Percentiles rank a stretch among this genome's conserved stretches.
phyloP scores from a whole-genome alignment of 2,888 invertebrate genomes.

The Heliconius cydno region DNA sequence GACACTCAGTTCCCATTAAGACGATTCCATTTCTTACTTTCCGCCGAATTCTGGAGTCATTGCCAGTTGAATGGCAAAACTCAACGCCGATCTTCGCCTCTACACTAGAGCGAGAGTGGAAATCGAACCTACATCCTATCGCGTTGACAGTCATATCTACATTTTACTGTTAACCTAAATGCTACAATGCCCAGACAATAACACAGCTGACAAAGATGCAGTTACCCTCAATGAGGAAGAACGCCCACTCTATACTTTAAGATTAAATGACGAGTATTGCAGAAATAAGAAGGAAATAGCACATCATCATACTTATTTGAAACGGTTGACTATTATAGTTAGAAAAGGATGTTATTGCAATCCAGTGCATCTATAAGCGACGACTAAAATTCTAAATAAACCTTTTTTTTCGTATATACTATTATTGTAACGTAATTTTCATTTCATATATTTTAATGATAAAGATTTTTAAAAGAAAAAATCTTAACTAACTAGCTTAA shows the following conservation, averaged over 20 bases:
- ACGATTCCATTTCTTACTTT: too few species aligned
- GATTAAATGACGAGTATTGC: conserved; percentile 56
- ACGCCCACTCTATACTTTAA: conserved; percentile 60
- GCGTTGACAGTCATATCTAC: too few species aligned
- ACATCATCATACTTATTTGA: conserved; percentile 44
- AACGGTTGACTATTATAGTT: conserved; percentile 37
- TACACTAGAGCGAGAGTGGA: too few species aligned
- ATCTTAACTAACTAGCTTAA: too few species aligned
- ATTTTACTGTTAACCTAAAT: conserved; percentile 40
- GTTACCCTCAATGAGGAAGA: conserved; percentile 72
- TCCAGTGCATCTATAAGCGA: neutral
- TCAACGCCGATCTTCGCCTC: too few species aligned
- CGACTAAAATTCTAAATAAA: neutral
- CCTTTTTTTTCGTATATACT: neutral
- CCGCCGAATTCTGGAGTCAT: too few species aligned
- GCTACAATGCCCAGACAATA: conserved; percentile 41
- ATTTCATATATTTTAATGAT: too few species aligned
- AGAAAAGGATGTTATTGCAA: conserved; percentile 37
- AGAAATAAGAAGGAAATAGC: conserved; percentile 57
- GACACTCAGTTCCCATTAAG: too few species aligned
- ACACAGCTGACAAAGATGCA: conserved; percentile 51
- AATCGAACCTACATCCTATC: neutral
- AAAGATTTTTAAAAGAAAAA: too few species aligned
- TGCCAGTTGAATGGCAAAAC: too few species aligned
- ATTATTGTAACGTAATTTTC: too few species aligned